These are phyloP conservation scores for Hylaea fasciaria DNA, from an alignment of 2,888 invertebrate genomes.

Conservation along the genomic window DNA sequence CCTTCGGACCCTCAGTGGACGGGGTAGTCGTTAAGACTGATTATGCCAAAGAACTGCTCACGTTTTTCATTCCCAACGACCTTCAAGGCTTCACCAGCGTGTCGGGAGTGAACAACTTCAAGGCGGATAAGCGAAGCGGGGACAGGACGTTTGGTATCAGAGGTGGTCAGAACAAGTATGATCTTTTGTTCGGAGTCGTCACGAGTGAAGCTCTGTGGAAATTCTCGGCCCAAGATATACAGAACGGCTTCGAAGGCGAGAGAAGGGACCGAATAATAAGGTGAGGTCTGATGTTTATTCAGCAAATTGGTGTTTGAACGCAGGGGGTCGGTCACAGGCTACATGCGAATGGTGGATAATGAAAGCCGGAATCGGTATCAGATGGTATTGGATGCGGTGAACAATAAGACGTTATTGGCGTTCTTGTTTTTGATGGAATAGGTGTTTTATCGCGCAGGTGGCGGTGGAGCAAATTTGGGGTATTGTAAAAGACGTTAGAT, in stretches of 20 bases:
- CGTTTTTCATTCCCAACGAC: slow-evolving; percentile 88
- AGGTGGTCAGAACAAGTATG: slow-evolving; percentile 88
- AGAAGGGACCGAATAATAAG: slow-evolving; percentile 93
- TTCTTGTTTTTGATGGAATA: slow-evolving; percentile 36
- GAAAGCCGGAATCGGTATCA: slow-evolving; percentile 53
- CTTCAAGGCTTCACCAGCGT: slow-evolving; percentile 87
- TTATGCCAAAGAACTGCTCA: slow-evolving; percentile 91
- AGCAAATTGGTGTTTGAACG: slow-evolving; percentile 74
- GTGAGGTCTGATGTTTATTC: slow-evolving; percentile 75
- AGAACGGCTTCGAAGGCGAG: slow-evolving; percentile 95
- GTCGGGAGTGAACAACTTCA: slow-evolving; percentile 83
- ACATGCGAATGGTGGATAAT: slow-evolving; percentile 59
- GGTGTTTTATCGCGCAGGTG: slow-evolving; percentile 27
- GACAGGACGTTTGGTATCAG: slow-evolving; percentile 85
- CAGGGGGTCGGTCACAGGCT: slow-evolving; percentile 48
- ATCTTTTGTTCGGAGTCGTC: slow-evolving; percentile 96
- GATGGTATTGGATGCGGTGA: slow-evolving; percentile 41
- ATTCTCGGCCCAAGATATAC: slow-evolving; percentile 93
- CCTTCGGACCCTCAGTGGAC: slow-evolving; percentile 97
- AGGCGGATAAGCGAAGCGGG: slow-evolving; percentile 86
- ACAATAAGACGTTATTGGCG: slow-evolving; percentile 41
- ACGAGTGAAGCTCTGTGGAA: slow-evolving; percentile 96
- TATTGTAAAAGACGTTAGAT: slow-evolving; percentile 9
- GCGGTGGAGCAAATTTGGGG: slow-evolving; percentile 26
- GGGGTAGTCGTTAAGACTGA: slow-evolving; percentile 96